Percentiles rank a stretch among this genome's conserved stretches.
Conservation (phyloP, 1,140 invertebrate species). For the Halesus radiatus region DNA sequence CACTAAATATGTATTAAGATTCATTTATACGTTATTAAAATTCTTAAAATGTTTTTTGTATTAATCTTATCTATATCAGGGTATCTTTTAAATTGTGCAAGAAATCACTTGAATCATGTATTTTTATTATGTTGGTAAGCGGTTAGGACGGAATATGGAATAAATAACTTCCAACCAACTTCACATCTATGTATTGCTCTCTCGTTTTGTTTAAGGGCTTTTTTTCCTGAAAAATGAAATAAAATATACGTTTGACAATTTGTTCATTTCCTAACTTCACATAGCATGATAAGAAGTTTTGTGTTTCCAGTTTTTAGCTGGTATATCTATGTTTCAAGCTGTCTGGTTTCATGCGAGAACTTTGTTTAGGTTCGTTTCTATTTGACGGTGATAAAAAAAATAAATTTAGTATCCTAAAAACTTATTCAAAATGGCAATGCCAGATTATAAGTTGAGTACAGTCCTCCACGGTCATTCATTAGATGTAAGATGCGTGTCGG, state of each 20-base stretch:
- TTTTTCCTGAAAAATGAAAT: neutral
- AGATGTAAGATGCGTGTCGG: constrained; percentile 85
- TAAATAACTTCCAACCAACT: neutral
- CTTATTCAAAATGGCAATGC: constrained; percentile 63
- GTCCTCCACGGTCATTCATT: constrained; percentile 83
- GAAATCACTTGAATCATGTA: too few relatives aligned
- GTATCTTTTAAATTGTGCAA: too few relatives aligned
- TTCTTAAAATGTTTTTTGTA: too few relatives aligned
- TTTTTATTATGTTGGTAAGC: too few relatives aligned
- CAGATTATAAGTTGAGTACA: constrained; percentile 82
- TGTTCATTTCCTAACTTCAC: neutral
- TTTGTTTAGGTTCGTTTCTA: neutral
- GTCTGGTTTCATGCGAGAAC: neutral
- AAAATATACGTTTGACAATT: neutral
- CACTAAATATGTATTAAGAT: too few relatives aligned
- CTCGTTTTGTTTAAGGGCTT: neutral
- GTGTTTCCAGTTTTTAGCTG: too few relatives aligned
- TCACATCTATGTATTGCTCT: constrained; percentile 5
- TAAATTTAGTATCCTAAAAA: neutral
- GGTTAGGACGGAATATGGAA: too few relatives aligned
- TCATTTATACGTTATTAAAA: too few relatives aligned
- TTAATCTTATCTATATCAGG: too few relatives aligned
- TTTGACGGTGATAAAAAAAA: neutral
- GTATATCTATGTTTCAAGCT: neutral
- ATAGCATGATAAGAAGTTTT: constrained; percentile 13